Evolutionary conservation across 1,140 invertebrate genomes (phyloP).

Genomic region (Spodoptera frugiperda): DNA sequence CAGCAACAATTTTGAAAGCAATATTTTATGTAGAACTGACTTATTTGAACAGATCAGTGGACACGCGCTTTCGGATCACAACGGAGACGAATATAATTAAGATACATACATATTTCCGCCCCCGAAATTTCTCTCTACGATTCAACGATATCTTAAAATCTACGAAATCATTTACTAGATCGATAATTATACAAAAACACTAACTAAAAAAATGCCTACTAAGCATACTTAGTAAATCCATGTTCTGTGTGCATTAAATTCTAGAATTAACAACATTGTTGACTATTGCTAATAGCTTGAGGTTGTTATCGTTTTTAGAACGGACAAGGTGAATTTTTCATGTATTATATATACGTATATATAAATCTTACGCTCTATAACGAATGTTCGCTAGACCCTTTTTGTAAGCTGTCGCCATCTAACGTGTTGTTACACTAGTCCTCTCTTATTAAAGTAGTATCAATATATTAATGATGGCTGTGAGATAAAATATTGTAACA

Average conservation of each 20-base stretch:
- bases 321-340: conserved; percentile 83
- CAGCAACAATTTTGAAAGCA: not conserved
- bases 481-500: conserved; percentile 84
- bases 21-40: not conserved
- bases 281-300: conserved; percentile 86
- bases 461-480: conserved; percentile 86
- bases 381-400: conserved; percentile 82
- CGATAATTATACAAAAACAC: conserved; percentile 44
- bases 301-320: conserved; percentile 86
- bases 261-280: conserved; percentile 85
- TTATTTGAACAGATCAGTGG: not conserved
- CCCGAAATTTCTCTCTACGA: conserved; percentile 40
- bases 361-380: conserved; percentile 79
- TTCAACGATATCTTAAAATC: conserved; percentile 36
- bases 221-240: conserved; percentile 54
- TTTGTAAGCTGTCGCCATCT: conserved; percentile 84
- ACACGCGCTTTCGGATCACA: not conserved
- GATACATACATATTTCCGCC: conserved; percentile 29
- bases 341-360: conserved; percentile 84
- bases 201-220: conserved; percentile 46
- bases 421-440: conserved; percentile 83
- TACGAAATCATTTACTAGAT: conserved; percentile 44
- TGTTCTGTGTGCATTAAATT: conserved; percentile 82
- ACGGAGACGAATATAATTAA: conserved; percentile 26
- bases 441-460: conserved; percentile 85